Evolutionary conservation across 2,888 invertebrate genomes (phyloP), one percentile per base, ranked within the genome.

Genomic region (Pyrrhosoma nymphula): DNA sequence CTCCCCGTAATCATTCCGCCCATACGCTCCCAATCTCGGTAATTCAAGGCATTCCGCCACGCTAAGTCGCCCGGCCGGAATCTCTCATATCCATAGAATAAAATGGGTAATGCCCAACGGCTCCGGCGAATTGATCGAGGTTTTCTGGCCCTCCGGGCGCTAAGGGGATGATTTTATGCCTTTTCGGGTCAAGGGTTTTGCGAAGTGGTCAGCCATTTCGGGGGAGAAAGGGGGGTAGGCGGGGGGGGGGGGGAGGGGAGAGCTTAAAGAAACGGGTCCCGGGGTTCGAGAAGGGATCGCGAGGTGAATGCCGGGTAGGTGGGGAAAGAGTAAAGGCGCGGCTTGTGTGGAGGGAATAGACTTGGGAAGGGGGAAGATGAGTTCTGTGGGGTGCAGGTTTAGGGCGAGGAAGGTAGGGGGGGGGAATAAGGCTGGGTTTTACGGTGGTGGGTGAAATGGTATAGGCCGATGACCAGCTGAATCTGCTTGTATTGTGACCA

Each of bases 401-500:
- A 1, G 47, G 16, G 26, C 89, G 89, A n/a, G 26, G 23, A 3
- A 26, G 47, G 60, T 4, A 12, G 23, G 20, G 0, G 26, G 55
- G 23, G n/a, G 18, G 23, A 10, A n/a, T n/a, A 6, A 14, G 10
- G 10, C 12, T 14, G 89, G 56, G n/a, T 89, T 39, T 47, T 39
- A 47, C 39, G 47, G 55, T 55, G 89, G 35, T 12, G 55, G 55
- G n/a, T 12, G 89, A 56, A 56, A 88, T 16, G 88, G 82, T 35
- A 16, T 30, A n/a, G 89, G 47, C 89, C 55, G n/a, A 56, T 89
- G 89, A 26, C 47, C 56, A 3, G 16, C 89, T 89, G 89, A 56
- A 47, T 89, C 89, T 89, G 89, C 47, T 89, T 89, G 47, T 55
- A 82, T 82, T 82, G 82, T 82, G 30, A n/a, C 89, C 89, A n/a